phyloP scores from a whole-genome alignment of 2,113 vertebrate species.

The Struthidea cinerea region DNA sequence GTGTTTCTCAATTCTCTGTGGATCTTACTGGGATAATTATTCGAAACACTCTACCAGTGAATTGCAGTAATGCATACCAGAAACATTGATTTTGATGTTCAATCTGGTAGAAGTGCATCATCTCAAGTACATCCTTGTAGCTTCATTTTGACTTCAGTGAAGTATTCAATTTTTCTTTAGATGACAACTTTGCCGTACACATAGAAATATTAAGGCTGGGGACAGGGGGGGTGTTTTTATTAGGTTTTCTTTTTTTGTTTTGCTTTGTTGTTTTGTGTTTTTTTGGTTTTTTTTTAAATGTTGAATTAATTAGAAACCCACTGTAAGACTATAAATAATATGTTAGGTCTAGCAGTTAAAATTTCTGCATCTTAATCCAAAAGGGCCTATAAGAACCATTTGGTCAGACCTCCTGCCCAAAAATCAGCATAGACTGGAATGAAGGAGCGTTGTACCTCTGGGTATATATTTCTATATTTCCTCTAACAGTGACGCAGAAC shows the following conservation, averaged over 20 bases:
- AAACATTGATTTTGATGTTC: background rate
- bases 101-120: background rate
- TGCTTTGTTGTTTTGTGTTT: background rate
- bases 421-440: background rate
- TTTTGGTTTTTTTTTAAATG: background rate
- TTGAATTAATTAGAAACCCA: background rate
- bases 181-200: background rate
- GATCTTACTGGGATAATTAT: background rate
- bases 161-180: background rate
- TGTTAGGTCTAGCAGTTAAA: background rate
- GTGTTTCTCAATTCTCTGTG: background rate
- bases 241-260: background rate
- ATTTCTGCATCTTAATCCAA: background rate
- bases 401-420: background rate
- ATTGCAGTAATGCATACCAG: background rate
- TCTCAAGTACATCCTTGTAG: background rate
- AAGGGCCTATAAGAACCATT: background rate
- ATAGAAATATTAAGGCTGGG: background rate
- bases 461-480: background rate
- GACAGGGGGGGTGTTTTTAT: background rate
- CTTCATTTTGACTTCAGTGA: background rate
- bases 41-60: background rate
- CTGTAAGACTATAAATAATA: background rate
- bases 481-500: background rate
- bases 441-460: background rate